Evolutionary conservation across 1,140 invertebrate genomes (phyloP), one percentile per base, ranked within the genome.

Genomic region (Ceratitis capitata): DNA sequence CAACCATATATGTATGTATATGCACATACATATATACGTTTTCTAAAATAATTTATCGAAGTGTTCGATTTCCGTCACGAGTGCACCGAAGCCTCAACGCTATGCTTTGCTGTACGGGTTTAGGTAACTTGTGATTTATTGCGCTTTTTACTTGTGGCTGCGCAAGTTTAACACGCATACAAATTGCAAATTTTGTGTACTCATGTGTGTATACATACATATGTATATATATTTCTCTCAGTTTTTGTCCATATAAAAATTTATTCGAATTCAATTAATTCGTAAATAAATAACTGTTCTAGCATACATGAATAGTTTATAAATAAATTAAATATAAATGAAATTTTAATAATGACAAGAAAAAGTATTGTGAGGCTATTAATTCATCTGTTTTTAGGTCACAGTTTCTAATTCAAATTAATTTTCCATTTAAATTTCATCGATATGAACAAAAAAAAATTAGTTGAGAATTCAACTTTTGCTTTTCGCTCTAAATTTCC

Each of bases 71-170:
- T 58, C 53, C 16, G 51, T 58, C 51, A 84, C 51, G 14, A 84
- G 83, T 84, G 53, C 12, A 19, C 23, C 78, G n/a, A 82, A 35
- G 49, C 51, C 35, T 84, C 83, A 45, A 5, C 51, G 42, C 29
- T 51, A 58, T 58, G n/a, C 83, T 35, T 53, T 84, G 83, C 51
- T 32, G 83, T n/a, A 84, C 83, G 83, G 14, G 49, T 84, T 84
- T 58, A 39, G 51, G 45, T 35, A 58, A 84, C 83, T 39, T 39
- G 61, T 69, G 61, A 69, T 69, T 78, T 78, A 78, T 78, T 14
- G 69, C 35, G 19, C 69, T 78, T 61, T 78, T 45, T 12, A 42
- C 39, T 6, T 56, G 19, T 19, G 3, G n/a, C 16, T 32, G 3
- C 9, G 5, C 16, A 78, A n/a, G 42, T 26, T 19, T 2, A 78